A percentile compares a stretch with the other conserved stretches of the same genome.
Conservation (phyloP, 2,888 invertebrate genomes). For the Agelastica alni region DNA sequence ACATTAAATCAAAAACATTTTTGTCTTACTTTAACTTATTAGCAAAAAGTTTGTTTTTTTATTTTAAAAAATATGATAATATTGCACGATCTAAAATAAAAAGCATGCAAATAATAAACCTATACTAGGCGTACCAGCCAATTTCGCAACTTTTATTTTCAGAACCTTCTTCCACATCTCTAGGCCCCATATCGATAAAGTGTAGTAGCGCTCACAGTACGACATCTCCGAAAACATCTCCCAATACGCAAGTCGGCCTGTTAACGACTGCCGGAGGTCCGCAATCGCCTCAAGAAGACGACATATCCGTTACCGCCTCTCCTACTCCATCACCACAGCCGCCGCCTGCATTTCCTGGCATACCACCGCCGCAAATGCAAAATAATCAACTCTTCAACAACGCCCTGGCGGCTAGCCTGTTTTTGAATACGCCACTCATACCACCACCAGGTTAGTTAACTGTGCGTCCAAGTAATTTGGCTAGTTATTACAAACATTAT, state of each 20-base stretch:
- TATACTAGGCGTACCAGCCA: too few species aligned
- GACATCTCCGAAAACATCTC: slow-evolving; percentile 70
- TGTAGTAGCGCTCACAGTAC: slow-evolving; percentile 69
- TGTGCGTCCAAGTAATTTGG: too few species aligned
- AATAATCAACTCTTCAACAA: slow-evolving; percentile 60
- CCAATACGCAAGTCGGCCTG: slow-evolving; percentile 52
- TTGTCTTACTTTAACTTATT: too few species aligned
- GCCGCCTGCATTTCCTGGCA: slow-evolving; percentile 51
- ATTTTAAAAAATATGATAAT: too few species aligned
- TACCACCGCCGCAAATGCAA: slow-evolving; percentile 51
- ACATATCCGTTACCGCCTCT: slow-evolving; percentile 69
- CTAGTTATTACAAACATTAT: too few species aligned
- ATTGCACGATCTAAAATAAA: too few species aligned
- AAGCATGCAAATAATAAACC: too few species aligned
- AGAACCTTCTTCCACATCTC: slow-evolving; percentile 54
- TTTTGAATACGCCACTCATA: slow-evolving; percentile 73
- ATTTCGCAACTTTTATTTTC: too few species aligned
- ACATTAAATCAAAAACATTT: too few species aligned
- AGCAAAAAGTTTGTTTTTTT: too few species aligned
- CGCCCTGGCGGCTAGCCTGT: slow-evolving; percentile 70
- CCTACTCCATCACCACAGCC: slow-evolving; percentile 63
- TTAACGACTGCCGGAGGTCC: slow-evolving; percentile 58
- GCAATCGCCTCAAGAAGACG: slow-evolving; percentile 49
- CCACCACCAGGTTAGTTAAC: slow-evolving; percentile 78
- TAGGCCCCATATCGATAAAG: slow-evolving; percentile 57